phyloP scores from a whole-genome alignment of 2,888 invertebrate genomes.

The Cotesia congregata region DNA sequence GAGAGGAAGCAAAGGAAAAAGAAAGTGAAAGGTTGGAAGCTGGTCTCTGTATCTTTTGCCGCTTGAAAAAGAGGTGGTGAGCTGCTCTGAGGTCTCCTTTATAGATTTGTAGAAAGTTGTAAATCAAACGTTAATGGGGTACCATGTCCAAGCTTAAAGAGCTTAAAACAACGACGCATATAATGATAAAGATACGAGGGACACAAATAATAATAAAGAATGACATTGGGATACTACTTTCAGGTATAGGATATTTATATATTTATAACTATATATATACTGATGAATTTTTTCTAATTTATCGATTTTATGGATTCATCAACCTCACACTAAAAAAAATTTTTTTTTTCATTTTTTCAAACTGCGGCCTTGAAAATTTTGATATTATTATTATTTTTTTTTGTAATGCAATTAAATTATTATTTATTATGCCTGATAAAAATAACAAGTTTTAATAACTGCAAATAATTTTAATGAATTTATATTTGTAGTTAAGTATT shows the following conservation, averaged over 20 bases:
- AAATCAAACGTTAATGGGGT: slow-evolving; percentile 70
- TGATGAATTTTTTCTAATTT: neutral
- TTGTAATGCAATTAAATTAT: neutral
- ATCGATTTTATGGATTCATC: slow-evolving; percentile 12
- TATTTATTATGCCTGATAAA: neutral
- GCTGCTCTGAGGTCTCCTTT: slow-evolving; percentile 63
- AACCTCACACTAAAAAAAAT: neutral
- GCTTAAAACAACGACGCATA: slow-evolving; percentile 67
- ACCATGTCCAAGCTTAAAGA: slow-evolving; percentile 66
- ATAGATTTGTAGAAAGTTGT: slow-evolving; percentile 69
- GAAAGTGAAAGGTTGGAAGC: slow-evolving; percentile 36
- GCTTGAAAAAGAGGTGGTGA: slow-evolving; percentile 48
- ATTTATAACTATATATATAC: neutral
- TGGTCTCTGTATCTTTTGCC: slow-evolving; percentile 34
- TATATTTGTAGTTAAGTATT: too few relatives aligned
- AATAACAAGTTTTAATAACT: slow-evolving; percentile 1
- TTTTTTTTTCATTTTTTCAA: neutral
- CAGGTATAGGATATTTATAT: neutral
- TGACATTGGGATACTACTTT: slow-evolving; percentile 5
- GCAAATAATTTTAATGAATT: neutral
- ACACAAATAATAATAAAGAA: slow-evolving; percentile 24
- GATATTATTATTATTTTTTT: neutral
- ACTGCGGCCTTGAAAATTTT: neutral
- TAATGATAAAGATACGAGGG: slow-evolving; percentile 67
- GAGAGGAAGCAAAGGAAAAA: slow-evolving; percentile 25